These are phyloP conservation scores for Tenrec ecaudatus DNA, from an alignment of 2,113 vertebrate genomes.

Conservation along the genomic window DNA sequence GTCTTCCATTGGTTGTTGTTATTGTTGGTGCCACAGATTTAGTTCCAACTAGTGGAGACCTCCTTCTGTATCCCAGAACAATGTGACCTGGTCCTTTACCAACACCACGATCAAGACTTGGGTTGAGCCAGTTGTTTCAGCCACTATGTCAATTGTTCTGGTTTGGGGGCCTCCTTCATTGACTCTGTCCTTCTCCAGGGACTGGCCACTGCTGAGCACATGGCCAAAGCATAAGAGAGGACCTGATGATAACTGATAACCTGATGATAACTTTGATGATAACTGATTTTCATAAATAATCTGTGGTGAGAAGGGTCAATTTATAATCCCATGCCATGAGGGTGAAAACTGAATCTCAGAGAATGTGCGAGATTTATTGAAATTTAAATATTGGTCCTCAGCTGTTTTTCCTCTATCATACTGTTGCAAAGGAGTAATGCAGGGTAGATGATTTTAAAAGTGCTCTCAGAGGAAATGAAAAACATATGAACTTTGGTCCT, in stretches of 20 bases:
- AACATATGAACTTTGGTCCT: not conserved
- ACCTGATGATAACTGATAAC: not conserved
- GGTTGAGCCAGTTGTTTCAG: not conserved
- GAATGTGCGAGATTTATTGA: not conserved
- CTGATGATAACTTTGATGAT: slow-evolving; percentile 38
- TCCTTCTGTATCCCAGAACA: not conserved
- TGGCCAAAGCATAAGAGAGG: not conserved
- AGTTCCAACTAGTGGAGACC: not conserved
- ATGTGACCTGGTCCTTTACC: not conserved
- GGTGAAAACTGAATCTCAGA: not conserved
- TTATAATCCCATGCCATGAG: not conserved
- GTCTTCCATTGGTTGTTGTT: not conserved
- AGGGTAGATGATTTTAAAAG: not conserved
- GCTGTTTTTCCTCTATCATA: not conserved
- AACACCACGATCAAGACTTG: not conserved
- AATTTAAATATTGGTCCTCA: not conserved
- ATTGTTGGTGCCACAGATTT: not conserved
- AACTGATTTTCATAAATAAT: not conserved
- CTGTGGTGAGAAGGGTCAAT: not conserved
- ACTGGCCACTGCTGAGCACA: not conserved
- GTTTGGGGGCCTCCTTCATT: not conserved
- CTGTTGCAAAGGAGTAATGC: not conserved
- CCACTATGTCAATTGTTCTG: not conserved
- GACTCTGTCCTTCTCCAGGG: not conserved
- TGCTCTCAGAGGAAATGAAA: not conserved